Percentiles rank a stretch among this genome's conserved stretches.
These are phyloP conservation scores for Phylloscopus collybita DNA, from an alignment of 2,797 vertebrate genomes.

Conservation along the genomic window DNA sequence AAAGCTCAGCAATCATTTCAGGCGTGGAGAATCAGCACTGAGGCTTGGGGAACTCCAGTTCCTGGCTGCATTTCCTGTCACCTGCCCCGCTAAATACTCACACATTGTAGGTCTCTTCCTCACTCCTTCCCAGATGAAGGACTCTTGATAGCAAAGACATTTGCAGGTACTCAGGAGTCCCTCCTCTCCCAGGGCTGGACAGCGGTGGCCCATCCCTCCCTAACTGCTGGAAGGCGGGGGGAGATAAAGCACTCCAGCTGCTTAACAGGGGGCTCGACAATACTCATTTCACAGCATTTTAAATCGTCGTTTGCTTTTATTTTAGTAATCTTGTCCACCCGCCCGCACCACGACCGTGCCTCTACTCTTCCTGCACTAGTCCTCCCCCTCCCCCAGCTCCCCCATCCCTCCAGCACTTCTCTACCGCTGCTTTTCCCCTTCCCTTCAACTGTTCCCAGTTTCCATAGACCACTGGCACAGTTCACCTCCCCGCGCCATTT, in stretches of 20 bases:
- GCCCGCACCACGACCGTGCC: background rate
- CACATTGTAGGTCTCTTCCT: background rate
- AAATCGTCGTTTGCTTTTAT: background rate
- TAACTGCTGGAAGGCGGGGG: background rate
- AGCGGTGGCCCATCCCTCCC: fast-evolving
- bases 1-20: background rate
- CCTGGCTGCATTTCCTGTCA: background rate
- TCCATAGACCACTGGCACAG: background rate
- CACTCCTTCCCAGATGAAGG: background rate
- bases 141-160: background rate
- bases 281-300: background rate
- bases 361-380: background rate
- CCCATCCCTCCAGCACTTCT: background rate
- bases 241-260: background rate
- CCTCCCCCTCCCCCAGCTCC: background rate
- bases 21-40: background rate
- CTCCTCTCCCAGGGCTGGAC: background rate
- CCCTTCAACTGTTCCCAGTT: background rate
- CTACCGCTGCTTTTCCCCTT: background rate
- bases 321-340: background rate
- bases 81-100: background rate
- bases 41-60: background rate
- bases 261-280: background rate
- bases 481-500: background rate
- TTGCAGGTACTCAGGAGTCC: background rate